Evolutionary conservation across 2,797 vertebrate species (phyloP), one percentile per base, ranked within the genome.

Genomic region (Sciaenops ocellatus): DNA sequence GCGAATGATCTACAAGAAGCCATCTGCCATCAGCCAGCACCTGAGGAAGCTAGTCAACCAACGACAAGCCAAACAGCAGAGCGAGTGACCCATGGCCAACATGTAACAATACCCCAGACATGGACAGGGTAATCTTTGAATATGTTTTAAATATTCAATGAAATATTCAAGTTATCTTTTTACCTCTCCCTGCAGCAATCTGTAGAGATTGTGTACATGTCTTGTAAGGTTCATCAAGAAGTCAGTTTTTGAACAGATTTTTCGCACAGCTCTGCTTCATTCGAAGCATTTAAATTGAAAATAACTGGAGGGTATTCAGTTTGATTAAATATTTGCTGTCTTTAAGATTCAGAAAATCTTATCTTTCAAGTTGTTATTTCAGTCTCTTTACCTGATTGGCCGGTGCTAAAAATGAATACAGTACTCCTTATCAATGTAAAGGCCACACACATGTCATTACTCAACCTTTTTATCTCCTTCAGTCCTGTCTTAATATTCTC

Each of bases 1-100:
- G 76, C 94, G 86, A 92, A 94, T 95, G 95, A 95, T 96, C 94
- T 96, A 96, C 91, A 94, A 91, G 93, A 92, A 93, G 76, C 95
- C 95, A 84, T 94, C 93, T 89, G 92, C 87, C 79, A 92, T 96
- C 84, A 95, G 89, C 90, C 91, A 95, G 89, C 92, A 95, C 93
- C 94, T 96, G 90, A 92, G 85, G 91, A 95, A 89, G 87, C 89
- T 96, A 26, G 94, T 96, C 84, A 90, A 91, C 79, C 94, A 90
- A 76, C 93, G 91, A 87, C 96, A 95, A 90, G 84, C 90, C 86
- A 94, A 86, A 75, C 92, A 92, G 82, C 93, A 92, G 85, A 95
- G 92, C 73, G 82, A 93, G 76, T 95, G 92, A 95, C 89, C 85
- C 64, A 11, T 59, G 83, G 79, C 82, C 85, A 80, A 76, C 60